phyloP scores from a whole-genome alignment of 2,113 vertebrate species.

The Labeo catla region DNA sequence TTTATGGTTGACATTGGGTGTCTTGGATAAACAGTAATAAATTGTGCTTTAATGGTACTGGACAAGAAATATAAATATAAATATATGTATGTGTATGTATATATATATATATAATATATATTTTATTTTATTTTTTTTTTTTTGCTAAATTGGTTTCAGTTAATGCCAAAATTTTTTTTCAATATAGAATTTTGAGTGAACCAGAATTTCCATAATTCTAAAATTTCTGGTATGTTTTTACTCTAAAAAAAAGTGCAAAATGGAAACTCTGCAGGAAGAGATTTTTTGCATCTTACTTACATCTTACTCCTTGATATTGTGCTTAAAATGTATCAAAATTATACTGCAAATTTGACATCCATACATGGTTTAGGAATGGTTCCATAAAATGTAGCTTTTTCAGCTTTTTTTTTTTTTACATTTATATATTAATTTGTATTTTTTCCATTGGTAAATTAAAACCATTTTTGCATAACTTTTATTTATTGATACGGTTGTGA shows the following conservation, averaged over 20 bases:
- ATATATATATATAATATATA: no score
- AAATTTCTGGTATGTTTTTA: not conserved
- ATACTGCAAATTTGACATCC: not conserved
- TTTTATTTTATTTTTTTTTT: no score
- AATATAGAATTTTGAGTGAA: not conserved
- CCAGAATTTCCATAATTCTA: not conserved
- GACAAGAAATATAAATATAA: not conserved
- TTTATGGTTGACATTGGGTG: not conserved
- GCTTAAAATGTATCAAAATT: not conserved
- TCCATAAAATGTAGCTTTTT: not conserved
- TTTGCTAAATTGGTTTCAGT: not conserved
- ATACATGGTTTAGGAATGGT: not conserved
- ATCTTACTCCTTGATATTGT: not conserved
- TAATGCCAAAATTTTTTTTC: not conserved
- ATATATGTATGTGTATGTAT: no score
- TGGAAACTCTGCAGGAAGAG: not conserved
- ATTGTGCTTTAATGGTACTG: not conserved
- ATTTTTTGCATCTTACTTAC: not conserved
- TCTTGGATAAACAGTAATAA: not conserved
- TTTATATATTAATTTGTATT: not conserved
- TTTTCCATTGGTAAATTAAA: not conserved
- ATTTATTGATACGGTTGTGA: not conserved
- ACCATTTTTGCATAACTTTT: not conserved
- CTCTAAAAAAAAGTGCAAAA: not conserved
- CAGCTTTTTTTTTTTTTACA: not conserved